Evolutionary conservation across 2,797 vertebrate genomes (phyloP).

Genomic region (Acrossocheilus fasciatus): DNA sequence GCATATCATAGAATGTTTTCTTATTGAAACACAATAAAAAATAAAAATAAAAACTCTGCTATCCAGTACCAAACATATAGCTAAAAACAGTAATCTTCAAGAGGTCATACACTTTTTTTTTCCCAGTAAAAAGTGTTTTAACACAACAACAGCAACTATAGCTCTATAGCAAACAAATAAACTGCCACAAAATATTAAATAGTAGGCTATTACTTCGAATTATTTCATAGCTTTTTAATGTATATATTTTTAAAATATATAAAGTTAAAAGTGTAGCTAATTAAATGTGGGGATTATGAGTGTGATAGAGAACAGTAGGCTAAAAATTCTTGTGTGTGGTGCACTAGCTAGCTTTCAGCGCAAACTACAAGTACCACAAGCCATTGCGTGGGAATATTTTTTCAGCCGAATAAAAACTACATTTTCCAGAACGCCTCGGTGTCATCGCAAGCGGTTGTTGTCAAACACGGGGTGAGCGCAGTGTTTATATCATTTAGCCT

Average conservation of each 20-base stretch:
- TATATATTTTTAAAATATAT: not conserved
- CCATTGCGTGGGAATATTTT: slow-evolving; percentile 11
- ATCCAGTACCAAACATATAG: slow-evolving; percentile 67
- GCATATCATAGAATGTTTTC: not conserved
- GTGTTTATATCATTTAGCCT: not conserved
- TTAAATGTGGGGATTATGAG: not conserved
- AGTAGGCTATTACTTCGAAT: not conserved
- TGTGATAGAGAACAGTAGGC: not conserved
- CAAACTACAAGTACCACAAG: slow-evolving; percentile 44
- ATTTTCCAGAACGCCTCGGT: slow-evolving; percentile 31
- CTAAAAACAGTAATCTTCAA: not conserved
- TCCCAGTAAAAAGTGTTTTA: not conserved
- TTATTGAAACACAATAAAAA: not conserved
- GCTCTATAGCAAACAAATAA: not conserved
- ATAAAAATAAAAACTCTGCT: slow-evolving; percentile 62
- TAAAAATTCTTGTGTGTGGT: not conserved
- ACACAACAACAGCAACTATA: not conserved
- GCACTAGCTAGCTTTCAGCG: not conserved
- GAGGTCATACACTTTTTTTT: not conserved
- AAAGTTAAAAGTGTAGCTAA: too few species aligned
- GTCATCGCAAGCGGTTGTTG: slow-evolving; percentile 38
- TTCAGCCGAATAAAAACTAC: slow-evolving; percentile 46
- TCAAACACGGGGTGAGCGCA: slow-evolving; percentile 48
- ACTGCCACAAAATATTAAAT: not conserved
- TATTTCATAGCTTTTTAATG: not conserved